Evolutionary conservation across 2,888 invertebrate species (phyloP).

Genomic region (Trachelus iudaicus): DNA sequence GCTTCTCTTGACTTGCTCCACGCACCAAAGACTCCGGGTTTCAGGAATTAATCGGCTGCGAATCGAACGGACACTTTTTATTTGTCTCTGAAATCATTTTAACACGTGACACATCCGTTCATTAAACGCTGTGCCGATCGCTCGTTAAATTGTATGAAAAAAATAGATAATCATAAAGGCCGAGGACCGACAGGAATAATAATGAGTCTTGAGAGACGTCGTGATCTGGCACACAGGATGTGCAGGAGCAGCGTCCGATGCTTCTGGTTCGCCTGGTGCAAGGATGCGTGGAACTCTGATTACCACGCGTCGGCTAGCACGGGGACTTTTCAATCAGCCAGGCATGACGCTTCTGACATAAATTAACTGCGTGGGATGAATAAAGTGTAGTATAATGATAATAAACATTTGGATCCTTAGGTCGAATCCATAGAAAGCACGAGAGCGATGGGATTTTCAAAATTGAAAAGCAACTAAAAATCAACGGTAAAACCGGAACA

Average conservation of each 20-base stretch:
- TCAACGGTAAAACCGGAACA: not conserved
- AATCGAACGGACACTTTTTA: not conserved
- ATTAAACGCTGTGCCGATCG: not conserved
- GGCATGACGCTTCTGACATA: not conserved
- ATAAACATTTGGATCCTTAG: too few species aligned
- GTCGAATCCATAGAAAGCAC: too few species aligned
- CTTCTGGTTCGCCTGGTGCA: not conserved
- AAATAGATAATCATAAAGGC: not conserved
- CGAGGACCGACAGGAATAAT: not conserved
- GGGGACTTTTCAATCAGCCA: not conserved
- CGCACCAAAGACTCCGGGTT: not conserved
- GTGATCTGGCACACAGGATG: not conserved
- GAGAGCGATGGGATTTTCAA: too few species aligned
- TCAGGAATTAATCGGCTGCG: not conserved
- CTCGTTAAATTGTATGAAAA: not conserved
- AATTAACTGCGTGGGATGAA: not conserved
- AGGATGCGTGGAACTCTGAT: not conserved
- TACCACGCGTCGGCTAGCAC: not conserved
- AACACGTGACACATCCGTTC: not conserved
- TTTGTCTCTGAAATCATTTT: not conserved
- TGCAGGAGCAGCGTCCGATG: not conserved
- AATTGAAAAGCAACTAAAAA: too few species aligned
- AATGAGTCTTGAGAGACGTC: not conserved
- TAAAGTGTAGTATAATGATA: not conserved
- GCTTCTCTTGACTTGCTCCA: not conserved